Percentiles rank a stretch among this genome's conserved stretches.
Conservation (phyloP, 2,888 invertebrate genomes). For the Chymomyza fuscimana region DNA sequence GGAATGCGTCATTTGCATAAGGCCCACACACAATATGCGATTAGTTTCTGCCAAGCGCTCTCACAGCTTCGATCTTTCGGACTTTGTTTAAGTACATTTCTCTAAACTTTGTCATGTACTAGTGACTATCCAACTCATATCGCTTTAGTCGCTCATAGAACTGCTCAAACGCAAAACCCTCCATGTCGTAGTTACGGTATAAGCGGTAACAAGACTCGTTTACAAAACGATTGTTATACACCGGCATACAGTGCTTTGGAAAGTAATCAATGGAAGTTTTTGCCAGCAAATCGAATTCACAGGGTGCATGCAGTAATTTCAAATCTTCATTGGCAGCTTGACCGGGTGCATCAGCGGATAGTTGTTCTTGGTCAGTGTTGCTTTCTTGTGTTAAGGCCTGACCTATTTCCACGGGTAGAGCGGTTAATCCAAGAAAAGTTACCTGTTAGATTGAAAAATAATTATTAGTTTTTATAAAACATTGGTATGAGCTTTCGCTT, state of each 20-base stretch:
- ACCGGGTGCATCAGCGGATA: too few relatives aligned
- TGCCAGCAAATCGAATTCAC: slow-evolving; percentile 19
- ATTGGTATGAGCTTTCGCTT: not conserved
- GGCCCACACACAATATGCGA: slow-evolving; percentile 65
- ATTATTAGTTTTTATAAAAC: not conserved
- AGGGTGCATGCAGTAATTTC: slow-evolving; percentile 14
- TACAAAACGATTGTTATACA: slow-evolving; percentile 8
- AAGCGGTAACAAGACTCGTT: not conserved
- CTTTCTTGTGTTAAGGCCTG: too few relatives aligned
- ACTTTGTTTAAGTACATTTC: slow-evolving; percentile 59
- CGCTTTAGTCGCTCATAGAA: slow-evolving; percentile 14
- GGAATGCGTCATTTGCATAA: slow-evolving; percentile 76
- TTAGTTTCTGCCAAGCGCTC: slow-evolving; percentile 57
- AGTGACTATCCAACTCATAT: not conserved
- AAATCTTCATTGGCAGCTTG: not conserved
- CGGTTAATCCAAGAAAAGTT: not conserved
- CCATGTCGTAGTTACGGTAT: slow-evolving; percentile 7
- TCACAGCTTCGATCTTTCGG: slow-evolving; percentile 63
- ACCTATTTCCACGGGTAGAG: too few relatives aligned
- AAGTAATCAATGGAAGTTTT: slow-evolving; percentile 11
- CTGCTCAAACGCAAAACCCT: slow-evolving; percentile 17
- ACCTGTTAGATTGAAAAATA: not conserved
- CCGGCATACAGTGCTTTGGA: slow-evolving; percentile 13
- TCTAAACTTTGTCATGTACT: not conserved
- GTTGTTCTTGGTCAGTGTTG: too few relatives aligned